Evolutionary conservation across 2,113 vertebrate genomes (phyloP), one percentile per base, ranked within the genome.

Genomic region (Piprites chloris): DNA sequence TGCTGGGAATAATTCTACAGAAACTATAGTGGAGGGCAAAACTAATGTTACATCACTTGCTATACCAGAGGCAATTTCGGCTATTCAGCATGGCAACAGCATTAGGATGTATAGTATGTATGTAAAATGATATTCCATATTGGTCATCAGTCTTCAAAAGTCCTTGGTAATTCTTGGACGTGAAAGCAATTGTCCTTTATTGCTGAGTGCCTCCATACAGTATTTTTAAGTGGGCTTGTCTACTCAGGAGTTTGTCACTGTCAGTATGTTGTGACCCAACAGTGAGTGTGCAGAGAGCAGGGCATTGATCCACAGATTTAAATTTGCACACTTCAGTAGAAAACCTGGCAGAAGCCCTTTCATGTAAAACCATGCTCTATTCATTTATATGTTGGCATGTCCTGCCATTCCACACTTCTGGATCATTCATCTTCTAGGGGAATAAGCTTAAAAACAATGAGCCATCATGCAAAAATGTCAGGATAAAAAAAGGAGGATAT

Each of bases 101-200:
- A 80, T 83, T 69, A 66, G 63, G 85, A 87, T 85, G 63, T 42
- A 68, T 5, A 42, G n/a, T 66, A 66, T 2, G 1, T 77, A 76
- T 58, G 42, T 69, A 86, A 85, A 95, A 61, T 46, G 63, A 87
- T 83, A 77, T 67, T 95, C 63, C 19, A 30, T 32, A 39, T 14
- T 84, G 79, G 67, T 66, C 65, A 90, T 90, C 46, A 71, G 90
- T 91, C 79, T 93, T 95, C 82, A 88, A 71, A 93, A 96, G 85
- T 86, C 75, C 87, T 96, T 90, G 87, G 53, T 88, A 77, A 62
- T 44, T 93, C 74, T 73, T 93, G 67, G 53, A 87, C 74, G 53
- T 86, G 86, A 90, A 92, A 35, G 65, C 56, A 67, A 67, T 90
- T 2, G 27, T 89, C 67, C 81, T 96, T 95, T 91, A 89, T 66